A percentile compares a stretch with the other conserved stretches of the same genome.
These are phyloP conservation scores for Otolemur garnettii DNA, from an alignment of 2,113 vertebrate species.

Conservation along the genomic window DNA sequence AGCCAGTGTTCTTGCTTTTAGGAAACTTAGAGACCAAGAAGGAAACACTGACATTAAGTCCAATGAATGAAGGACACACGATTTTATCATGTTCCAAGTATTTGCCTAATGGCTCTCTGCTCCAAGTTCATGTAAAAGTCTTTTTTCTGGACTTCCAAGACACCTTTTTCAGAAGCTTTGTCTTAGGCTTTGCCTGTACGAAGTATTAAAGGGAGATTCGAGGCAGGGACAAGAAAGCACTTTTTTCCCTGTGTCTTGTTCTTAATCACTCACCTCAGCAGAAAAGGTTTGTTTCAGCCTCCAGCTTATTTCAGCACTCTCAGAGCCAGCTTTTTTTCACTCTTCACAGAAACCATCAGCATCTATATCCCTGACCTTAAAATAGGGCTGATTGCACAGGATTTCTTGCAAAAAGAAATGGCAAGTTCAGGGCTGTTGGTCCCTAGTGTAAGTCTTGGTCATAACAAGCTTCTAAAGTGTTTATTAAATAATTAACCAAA, in stretches of 20 bases:
- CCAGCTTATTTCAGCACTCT: background rate
- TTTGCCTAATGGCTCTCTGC: background rate
- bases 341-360: background rate
- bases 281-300: background rate
- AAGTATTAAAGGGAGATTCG: background rate
- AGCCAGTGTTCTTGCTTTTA: background rate
- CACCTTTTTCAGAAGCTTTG: background rate
- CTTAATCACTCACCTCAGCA: background rate
- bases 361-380: background rate
- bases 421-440: background rate
- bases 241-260: background rate
- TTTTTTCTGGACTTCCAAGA: background rate
- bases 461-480: background rate
- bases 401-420: background rate
- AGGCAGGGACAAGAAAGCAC: background rate
- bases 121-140: background rate
- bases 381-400: background rate
- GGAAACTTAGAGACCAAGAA: background rate
- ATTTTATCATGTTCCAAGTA: background rate
- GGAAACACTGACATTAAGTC: background rate
- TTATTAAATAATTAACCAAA: background rate
- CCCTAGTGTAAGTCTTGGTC: background rate
- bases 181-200: background rate
- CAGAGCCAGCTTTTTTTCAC: background rate
- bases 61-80: background rate